Base-by-base conservation (phyloP, 2,888 invertebrate genomes). In the Leistus spinibarbis region DNA sequence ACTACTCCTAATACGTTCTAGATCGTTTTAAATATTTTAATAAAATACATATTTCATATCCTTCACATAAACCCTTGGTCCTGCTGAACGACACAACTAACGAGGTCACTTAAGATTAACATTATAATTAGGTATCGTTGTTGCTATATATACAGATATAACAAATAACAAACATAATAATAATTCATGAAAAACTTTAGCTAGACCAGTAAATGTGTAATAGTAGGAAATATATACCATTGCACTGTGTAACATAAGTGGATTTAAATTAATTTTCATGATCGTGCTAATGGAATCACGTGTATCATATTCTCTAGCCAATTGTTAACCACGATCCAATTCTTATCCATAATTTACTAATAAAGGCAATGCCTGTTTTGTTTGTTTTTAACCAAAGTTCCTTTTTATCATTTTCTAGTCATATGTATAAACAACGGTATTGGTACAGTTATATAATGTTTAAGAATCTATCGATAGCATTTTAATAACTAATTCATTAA, bases 51-150 rank as follows among this genome's bases (percentile, higher is more conserved):
- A n/a, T n/a, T n/a, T n/a, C n/a, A n/a, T n/a, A n/a, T n/a, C n/a
- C n/a, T n/a, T n/a, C n/a, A n/a, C n/a, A n/a, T n/a, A n/a, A n/a
- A n/a, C n/a, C n/a, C n/a, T n/a, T n/a, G n/a, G n/a, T n/a, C n/a
- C n/a, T n/a, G n/a, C n/a, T n/a, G n/a, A 73, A 73, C 63, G 73
- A 73, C 73, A 73, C 73, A 73, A 73, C 73, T 63, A 66, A 73
- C 66, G 73, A 73, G 73, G 73, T 73, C 66, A 73, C 63, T 73
- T 73, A 73, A 73, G 62, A 73, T 73, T 54, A 70, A 54, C 54
- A 66, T 40, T 67, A 20, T 66, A 73, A 66, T 73, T 66, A 73
- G 73, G 20, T 66, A 63, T 73, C 73, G 73, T 73, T 73, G 73
- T 73, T 73, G 73, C 73, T 65, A 73, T 23, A 64, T 27, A 64